A percentile compares a stretch with the other conserved stretches of the same genome.
Conservation (phyloP, 2,888 invertebrate species). For the Dioctria linearis region DNA sequence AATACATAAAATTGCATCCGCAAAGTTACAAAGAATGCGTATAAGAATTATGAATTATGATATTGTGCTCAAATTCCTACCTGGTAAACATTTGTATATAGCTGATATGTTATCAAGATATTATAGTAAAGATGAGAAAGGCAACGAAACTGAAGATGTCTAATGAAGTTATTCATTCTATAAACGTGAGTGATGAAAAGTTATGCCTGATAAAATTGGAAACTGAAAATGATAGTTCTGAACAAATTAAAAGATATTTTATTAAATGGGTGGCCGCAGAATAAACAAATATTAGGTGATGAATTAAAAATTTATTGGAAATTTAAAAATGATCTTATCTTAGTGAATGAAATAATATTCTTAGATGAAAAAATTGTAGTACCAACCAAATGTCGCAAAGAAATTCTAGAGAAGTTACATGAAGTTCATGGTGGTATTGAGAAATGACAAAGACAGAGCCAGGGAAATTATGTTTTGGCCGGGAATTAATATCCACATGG, state of each 20-base stretch:
- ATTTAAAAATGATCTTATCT: background rate
- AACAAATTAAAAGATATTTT: background rate
- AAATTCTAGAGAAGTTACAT: background rate
- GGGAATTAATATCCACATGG: background rate
- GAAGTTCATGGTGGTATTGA: background rate
- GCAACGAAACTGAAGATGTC: background rate
- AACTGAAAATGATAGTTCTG: background rate
- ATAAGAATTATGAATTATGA: too few relatives aligned
- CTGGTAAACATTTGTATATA: background rate
- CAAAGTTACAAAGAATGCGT: too few relatives aligned
- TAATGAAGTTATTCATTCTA: background rate
- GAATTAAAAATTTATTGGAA: background rate
- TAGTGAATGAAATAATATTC: background rate
- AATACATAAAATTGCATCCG: too few relatives aligned
- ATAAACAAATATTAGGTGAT: background rate
- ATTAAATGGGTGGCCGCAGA: background rate
- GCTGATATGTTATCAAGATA: background rate
- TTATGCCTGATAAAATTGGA: background rate
- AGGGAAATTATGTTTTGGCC: slow-evolving; percentile 4
- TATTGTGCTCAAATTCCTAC: background rate
- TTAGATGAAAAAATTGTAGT: background rate
- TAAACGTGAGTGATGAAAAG: background rate
- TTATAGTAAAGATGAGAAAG: background rate
- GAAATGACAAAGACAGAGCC: too few relatives aligned
- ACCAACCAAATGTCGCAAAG: background rate